These are phyloP conservation scores for Drosophila neutralis DNA, from an alignment of 2,888 invertebrate genomes.

Conservation along the genomic window DNA sequence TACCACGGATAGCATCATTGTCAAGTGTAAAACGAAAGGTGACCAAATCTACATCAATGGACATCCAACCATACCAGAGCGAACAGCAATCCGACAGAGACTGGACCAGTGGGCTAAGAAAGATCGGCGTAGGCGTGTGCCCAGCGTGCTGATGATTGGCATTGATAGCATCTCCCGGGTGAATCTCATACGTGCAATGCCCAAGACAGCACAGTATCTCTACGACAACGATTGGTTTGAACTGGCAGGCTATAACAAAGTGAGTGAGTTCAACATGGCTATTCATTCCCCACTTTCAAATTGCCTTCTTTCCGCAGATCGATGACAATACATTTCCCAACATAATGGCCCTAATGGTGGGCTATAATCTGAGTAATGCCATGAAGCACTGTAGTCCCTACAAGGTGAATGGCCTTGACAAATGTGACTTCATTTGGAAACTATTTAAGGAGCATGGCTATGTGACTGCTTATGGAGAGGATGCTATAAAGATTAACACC, in stretches of 20 bases:
- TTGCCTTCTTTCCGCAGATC: conserved; percentile 85
- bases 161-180: conserved; percentile 94
- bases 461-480: conserved; percentile 92
- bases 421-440: conserved; percentile 92
- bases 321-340: conserved; percentile 97
- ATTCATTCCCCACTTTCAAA: background rate
- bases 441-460: conserved; percentile 89
- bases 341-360: conserved; percentile 92
- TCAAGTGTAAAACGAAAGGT: conserved; percentile 85
- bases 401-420: conserved; percentile 87
- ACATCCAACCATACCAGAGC: conserved; percentile 86
- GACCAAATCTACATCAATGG: conserved; percentile 84
- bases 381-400: conserved; percentile 86
- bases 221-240: conserved; percentile 89
- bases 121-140: conserved; percentile 48
- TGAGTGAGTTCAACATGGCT: conserved; percentile 60
- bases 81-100: conserved; percentile 85
- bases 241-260: conserved; percentile 90
- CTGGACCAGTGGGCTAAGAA: conserved; percentile 72
- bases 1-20: conserved; percentile 85
- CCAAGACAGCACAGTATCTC: conserved; percentile 89
- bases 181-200: conserved; percentile 91
- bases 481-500: conserved; percentile 89
- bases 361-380: conserved; percentile 86
- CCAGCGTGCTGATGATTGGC: conserved; percentile 91